Evolutionary conservation across 1,140 invertebrate species (phyloP).

Genomic region (Drosophila orosa): DNA sequence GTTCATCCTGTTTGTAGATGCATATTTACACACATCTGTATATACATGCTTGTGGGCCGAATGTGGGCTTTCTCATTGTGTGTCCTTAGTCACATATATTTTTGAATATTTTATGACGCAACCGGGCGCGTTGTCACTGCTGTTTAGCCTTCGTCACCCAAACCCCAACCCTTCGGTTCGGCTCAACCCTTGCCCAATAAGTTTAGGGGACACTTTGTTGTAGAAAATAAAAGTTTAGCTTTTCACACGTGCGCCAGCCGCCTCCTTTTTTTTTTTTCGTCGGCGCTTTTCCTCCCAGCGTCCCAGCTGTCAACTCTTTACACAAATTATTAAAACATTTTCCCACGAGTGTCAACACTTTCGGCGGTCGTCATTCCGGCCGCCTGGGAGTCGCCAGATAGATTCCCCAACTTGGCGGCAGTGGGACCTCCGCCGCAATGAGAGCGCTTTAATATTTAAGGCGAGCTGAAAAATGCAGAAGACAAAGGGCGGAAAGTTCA

Average conservation of each 20-base stretch:
- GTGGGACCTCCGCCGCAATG: slow-evolving; percentile 35
- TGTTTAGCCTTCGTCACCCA: slow-evolving; percentile 41
- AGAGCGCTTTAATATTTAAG: slow-evolving; percentile 79
- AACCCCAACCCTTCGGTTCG: background rate
- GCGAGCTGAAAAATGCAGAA: slow-evolving; percentile 73
- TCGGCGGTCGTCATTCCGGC: slow-evolving; percentile 42
- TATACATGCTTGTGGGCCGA: slow-evolving; percentile 1
- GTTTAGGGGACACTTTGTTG: slow-evolving; percentile 35
- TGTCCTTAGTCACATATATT: slow-evolving; percentile 47
- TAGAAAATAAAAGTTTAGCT: slow-evolving; percentile 68
- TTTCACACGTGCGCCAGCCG: slow-evolving; percentile 53
- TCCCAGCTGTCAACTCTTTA: slow-evolving; percentile 75
- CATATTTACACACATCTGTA: slow-evolving; percentile 27
- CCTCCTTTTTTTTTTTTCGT: slow-evolving; percentile 2
- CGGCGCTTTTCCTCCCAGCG: background rate
- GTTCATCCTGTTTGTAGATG: slow-evolving; percentile 10
- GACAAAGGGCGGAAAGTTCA: slow-evolving; percentile 59
- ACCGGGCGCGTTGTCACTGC: slow-evolving; percentile 42
- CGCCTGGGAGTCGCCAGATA: slow-evolving; percentile 43
- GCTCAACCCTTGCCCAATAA: slow-evolving; percentile 19
- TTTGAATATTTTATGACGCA: slow-evolving; percentile 67
- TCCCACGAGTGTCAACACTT: slow-evolving; percentile 81
- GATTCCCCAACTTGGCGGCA: slow-evolving; percentile 19
- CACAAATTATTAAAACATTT: slow-evolving; percentile 82
- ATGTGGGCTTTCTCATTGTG: slow-evolving; percentile 11